These are phyloP conservation scores for Aplocera efformata DNA, from an alignment of 2,888 invertebrate species.

Conservation along the genomic window DNA sequence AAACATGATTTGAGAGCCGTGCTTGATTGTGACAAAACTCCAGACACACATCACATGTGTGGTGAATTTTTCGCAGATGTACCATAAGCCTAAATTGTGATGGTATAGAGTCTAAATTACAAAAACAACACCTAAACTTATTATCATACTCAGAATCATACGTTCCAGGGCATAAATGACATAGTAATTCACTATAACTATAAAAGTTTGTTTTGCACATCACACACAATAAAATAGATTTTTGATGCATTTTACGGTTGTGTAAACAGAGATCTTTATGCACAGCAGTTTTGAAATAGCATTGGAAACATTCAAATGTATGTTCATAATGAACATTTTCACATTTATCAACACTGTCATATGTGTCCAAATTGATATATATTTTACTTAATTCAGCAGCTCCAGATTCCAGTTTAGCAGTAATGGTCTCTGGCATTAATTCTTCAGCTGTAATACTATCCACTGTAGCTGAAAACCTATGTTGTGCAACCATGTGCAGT, in stretches of 20 bases:
- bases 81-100: slow-evolving; percentile 94
- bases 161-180: slow-evolving; percentile 91
- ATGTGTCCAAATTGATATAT: slow-evolving; percentile 87
- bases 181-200: slow-evolving; percentile 92
- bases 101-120: slow-evolving; percentile 87
- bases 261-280: slow-evolving; percentile 93
- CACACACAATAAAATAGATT: slow-evolving; percentile 88
- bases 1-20: slow-evolving; percentile 91
- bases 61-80: slow-evolving; percentile 90
- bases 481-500: slow-evolving; percentile 88
- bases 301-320: slow-evolving; percentile 92
- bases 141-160: slow-evolving; percentile 84
- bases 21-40: slow-evolving; percentile 90
- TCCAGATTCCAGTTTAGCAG: slow-evolving; percentile 82
- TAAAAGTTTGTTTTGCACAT: slow-evolving; percentile 94
- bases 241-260: slow-evolving; percentile 92
- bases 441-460: slow-evolving; percentile 89
- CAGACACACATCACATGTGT: slow-evolving; percentile 92
- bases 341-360: slow-evolving; percentile 81
- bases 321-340: slow-evolving; percentile 82
- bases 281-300: slow-evolving; percentile 87
- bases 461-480: slow-evolving; percentile 89
- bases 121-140: slow-evolving; percentile 90
- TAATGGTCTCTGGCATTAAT: slow-evolving; percentile 85
- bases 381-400: slow-evolving; percentile 81